These are phyloP conservation scores for Eupsittula cactorum DNA, from an alignment of 2,113 vertebrate species.

Conservation along the genomic window DNA sequence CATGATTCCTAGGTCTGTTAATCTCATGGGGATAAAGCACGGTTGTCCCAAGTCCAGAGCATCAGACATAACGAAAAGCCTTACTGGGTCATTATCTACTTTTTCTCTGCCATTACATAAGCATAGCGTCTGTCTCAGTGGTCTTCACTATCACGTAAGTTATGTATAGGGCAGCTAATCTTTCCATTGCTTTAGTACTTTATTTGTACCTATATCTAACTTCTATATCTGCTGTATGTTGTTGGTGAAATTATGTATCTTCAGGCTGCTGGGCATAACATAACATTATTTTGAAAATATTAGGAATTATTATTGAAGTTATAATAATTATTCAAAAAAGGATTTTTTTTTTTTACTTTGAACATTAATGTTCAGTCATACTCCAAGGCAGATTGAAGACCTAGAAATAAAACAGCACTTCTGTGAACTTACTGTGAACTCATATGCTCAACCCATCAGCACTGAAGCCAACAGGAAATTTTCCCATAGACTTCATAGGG, in stretches of 20 bases:
- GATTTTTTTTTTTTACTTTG: not conserved
- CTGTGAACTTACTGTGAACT: not conserved
- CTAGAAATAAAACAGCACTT: not conserved
- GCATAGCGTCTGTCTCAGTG: not conserved
- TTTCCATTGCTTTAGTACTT: not conserved
- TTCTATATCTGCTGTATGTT: not conserved
- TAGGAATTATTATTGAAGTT: not conserved
- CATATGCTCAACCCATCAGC: not conserved
- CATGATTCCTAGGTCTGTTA: not conserved
- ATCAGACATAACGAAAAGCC: not conserved
- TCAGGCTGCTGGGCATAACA: not conserved
- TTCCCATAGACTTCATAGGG: not conserved
- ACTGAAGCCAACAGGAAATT: not conserved
- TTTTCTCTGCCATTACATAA: not conserved
- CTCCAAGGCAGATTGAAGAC: not conserved
- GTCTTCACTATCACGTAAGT: not conserved
- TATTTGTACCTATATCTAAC: not conserved
- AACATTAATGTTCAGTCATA: not conserved
- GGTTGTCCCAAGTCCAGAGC: not conserved
- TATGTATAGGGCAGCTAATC: not conserved
- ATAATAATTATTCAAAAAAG: not conserved
- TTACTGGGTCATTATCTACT: not conserved
- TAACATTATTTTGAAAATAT: not conserved
- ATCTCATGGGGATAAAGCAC: not conserved
- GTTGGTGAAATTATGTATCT: not conserved